Base-by-base conservation (phyloP, 2,797 vertebrate genomes). In the Dipus sagitta region DNA sequence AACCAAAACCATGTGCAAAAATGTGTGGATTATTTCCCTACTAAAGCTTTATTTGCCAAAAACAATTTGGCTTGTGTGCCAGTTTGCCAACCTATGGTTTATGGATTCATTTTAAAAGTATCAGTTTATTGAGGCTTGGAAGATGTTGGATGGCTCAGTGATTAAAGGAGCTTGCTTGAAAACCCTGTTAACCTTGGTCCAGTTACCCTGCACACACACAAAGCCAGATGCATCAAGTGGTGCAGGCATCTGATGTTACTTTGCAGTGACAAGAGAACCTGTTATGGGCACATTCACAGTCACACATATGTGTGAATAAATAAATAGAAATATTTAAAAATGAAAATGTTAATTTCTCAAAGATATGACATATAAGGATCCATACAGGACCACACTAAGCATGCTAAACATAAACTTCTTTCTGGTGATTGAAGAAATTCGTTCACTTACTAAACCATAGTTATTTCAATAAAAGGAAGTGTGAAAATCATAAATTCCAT, bases 401-500 rank as follows among this genome's bases (percentile, higher is more conserved):
- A 80, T 23, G 23, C 18, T 72, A 88, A 90, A 87, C 23, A 58
- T 34, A 54, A 86, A 68, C 2, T 15, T 87, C 34, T 54, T 75
- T 85, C 47, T 47, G 7, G n/a, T 26, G 58, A 54, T 21, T 68
- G 23, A 80, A 87, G 11, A n/a, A 17, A 85, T 71, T 79, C 76
- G 77, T 71, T 79, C 80, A 72, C 17, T 90, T 62, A 86, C 14
- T 72, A 64, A 90, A 34, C 8, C 83, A 58, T 68, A 64, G 88
- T 47, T 72, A 78, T 1, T 64, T n/a, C 32, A 64, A 23, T 87
- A 72, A 81, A 23, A 72, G 9, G 17, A 92, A 77, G n/a, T 90
- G n/a, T 58, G 15, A 28, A 81, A n/a, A 88, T 81, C 32, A 85
- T 34, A 92, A 90, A 32, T 79, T 21, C 70, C 92, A 90, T 47